Percentiles rank a stretch among this genome's conserved stretches.
phyloP scores from a whole-genome alignment of 1,140 invertebrate genomes.

The Plectrocnemia conspersa region DNA sequence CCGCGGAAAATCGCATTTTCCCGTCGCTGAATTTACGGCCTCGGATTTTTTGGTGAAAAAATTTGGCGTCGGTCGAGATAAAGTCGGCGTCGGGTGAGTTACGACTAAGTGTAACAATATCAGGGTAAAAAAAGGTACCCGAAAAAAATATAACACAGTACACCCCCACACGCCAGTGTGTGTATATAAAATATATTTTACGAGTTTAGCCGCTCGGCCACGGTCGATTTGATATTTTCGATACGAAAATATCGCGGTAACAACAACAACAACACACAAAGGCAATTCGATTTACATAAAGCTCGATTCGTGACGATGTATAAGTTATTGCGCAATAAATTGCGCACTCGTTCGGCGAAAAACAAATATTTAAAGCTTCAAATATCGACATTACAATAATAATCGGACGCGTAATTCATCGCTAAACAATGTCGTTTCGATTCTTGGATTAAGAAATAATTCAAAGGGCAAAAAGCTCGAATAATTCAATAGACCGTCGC shows the following conservation, averaged over 20 bases:
- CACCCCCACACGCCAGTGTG: not conserved
- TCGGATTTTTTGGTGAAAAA: constrained; percentile 17
- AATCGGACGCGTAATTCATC: too few species aligned
- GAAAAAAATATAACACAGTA: not conserved
- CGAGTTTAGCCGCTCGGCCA: constrained; percentile 14
- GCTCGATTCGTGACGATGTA: constrained; percentile 32
- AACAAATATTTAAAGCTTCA: not conserved
- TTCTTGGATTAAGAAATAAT: too few species aligned
- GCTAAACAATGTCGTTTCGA: too few species aligned
- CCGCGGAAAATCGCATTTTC: too few species aligned
- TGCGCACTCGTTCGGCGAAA: constrained; percentile 23
- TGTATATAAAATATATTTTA: not conserved
- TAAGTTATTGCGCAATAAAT: constrained; percentile 35
- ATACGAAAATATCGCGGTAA: constrained; percentile 33
- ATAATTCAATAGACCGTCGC: constrained; percentile 33
- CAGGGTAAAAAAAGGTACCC: not conserved
- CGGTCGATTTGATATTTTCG: constrained; percentile 32
- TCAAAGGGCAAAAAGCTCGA: too few species aligned
- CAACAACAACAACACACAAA: constrained; percentile 34
- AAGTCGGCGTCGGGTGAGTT: constrained; percentile 27
- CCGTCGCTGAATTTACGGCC: constrained; percentile 12
- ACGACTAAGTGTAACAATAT: constrained; percentile 29
- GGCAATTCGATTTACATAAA: constrained; percentile 33
- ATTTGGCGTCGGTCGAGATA: constrained; percentile 24
- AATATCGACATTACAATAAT: too few species aligned